Base-by-base conservation (phyloP, 1,140 invertebrate genomes). In the Apolygus lucorum region DNA sequence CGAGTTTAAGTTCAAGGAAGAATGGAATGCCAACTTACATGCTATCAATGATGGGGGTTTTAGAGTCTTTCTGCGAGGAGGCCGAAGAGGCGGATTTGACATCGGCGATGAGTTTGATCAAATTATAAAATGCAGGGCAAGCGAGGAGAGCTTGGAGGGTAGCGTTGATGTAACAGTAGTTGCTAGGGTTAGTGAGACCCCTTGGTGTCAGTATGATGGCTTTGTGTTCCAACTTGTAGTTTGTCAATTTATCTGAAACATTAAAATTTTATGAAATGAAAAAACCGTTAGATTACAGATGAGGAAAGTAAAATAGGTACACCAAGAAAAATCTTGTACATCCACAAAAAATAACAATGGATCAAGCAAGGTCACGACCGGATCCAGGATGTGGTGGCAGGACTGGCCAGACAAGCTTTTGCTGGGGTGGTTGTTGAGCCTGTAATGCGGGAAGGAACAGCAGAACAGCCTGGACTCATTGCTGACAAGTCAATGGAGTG, bases 141-240 rank as follows among this genome's bases (percentile, higher is more conserved):
- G 91, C 93, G 0, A 97, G 81, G 64, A 97, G 80, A 0, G 94
- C 93, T 82, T 95, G 92, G 34, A 94, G 80, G 69, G 91, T 92
- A 28, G 94, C 92, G 81, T 98, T 97, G 27, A 96, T 92, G 76
- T 96, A 98, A 80, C 95, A 98, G 81, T 93, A 96, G 82, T 96
- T 97, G 63, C 90, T 92, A 66, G 88, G 86, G 80, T 97, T 97
- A 42, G 88, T 90, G 17, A 98, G 83, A 11, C 94, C 94, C 67
- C 93, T 85, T 0, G 93, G 94, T 75, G 90, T 83, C 21, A 96
- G 78, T 68, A 87, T 86, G 17, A 91, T 84, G 1, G 86, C 82
- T 67, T 85, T 82, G 77, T 90, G 86, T 74, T 92, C 88, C 74
- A 91, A 82, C 74, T 85, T 84, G 76, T 91, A 89, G 73, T 82